These are phyloP conservation scores for Cyanoderma ruficeps DNA, from an alignment of 2,113 vertebrate genomes.

Conservation along the genomic window DNA sequence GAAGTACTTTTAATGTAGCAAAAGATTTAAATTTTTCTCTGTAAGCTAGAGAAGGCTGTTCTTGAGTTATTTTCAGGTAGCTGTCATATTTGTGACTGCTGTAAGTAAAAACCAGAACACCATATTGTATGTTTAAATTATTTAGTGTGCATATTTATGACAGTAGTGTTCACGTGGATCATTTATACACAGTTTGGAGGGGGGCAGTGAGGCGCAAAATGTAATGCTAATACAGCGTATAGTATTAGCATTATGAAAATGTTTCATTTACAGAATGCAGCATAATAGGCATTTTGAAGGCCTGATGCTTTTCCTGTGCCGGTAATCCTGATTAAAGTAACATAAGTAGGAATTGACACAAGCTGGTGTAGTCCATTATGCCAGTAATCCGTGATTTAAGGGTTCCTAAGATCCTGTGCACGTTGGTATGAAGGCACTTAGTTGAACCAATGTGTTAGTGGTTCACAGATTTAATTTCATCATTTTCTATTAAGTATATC, in stretches of 20 bases:
- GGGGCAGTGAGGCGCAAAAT: not conserved
- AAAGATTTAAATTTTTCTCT: not conserved
- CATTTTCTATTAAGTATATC: not conserved
- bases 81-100: not conserved
- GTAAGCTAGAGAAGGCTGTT: not conserved
- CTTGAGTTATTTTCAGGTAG: not conserved
- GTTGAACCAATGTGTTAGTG: not conserved
- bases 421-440: not conserved
- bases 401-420: not conserved
- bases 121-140: not conserved
- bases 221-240: not conserved
- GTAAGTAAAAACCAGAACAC: not conserved
- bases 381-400: not conserved
- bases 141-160: not conserved
- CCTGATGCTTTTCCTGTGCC: not conserved
- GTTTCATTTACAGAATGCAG: not conserved
- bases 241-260: not conserved
- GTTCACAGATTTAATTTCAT: not conserved
- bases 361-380: not conserved
- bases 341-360: not conserved
- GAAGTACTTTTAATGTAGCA: not conserved
- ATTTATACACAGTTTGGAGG: not conserved
- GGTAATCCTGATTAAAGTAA: constrained; percentile 13
- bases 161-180: not conserved
- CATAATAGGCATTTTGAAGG: not conserved